Evolutionary conservation across 2,888 invertebrate species (phyloP).

Genomic region (Eugnorisma glareosa): DNA sequence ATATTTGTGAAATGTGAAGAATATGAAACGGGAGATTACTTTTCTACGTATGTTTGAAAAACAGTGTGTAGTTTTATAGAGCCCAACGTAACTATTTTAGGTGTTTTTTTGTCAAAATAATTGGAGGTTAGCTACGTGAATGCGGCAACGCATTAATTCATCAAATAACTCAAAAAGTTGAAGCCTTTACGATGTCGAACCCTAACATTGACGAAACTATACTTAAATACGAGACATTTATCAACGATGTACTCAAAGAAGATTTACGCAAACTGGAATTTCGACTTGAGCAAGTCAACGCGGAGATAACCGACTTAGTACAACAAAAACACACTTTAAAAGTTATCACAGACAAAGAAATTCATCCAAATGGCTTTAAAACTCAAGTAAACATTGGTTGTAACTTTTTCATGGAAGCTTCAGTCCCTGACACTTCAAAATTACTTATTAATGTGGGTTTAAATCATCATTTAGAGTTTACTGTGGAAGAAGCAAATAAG

Average conservation of each 20-base stretch:
- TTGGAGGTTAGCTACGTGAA: conserved; percentile 52
- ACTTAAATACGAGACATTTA: conserved; percentile 92
- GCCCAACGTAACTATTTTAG: background rate
- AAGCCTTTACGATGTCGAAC: conserved; percentile 71
- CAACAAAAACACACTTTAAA: conserved; percentile 94
- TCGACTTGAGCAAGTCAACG: conserved; percentile 91
- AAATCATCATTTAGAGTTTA: conserved; percentile 94
- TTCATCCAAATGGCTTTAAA: conserved; percentile 87
- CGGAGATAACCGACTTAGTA: conserved; percentile 93
- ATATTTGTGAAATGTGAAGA: background rate
- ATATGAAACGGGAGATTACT: background rate
- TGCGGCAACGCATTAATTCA: background rate
- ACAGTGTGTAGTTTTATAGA: background rate
- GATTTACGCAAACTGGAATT: conserved; percentile 92
- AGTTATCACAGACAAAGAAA: conserved; percentile 90
- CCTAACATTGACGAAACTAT: conserved; percentile 75
- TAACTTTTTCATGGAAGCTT: conserved; percentile 95
- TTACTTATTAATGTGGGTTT: conserved; percentile 94
- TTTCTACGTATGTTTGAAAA: background rate
- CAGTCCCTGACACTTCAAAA: conserved; percentile 92
- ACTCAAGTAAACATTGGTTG: conserved; percentile 94
- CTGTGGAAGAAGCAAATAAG: conserved; percentile 92
- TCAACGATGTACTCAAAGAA: conserved; percentile 94
- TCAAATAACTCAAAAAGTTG: background rate
- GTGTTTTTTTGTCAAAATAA: background rate